A percentile compares a stretch with the other conserved stretches of the same genome.
Evolutionary conservation across 2,797 vertebrate species (phyloP).

Genomic region (Oreochromis grahami): DNA sequence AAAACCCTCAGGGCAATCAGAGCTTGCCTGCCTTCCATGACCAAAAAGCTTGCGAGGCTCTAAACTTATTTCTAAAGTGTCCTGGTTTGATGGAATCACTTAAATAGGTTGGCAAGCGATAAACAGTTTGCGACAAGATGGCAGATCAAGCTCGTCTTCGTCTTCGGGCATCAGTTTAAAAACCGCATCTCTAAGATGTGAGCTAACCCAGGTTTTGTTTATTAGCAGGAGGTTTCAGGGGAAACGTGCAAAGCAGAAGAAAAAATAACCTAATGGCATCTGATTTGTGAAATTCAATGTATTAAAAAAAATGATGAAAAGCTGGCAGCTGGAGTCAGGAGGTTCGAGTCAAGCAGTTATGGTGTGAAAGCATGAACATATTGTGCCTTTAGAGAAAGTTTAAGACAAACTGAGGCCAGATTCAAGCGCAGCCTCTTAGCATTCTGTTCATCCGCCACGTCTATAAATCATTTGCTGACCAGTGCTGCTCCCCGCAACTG

Average conservation of each 20-base stretch:
- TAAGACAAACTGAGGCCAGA: slow-evolving; percentile 17
- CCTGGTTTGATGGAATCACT: slow-evolving; percentile 66
- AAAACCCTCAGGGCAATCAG: slow-evolving; percentile 63
- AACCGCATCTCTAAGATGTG: slow-evolving; percentile 55
- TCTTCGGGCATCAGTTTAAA: slow-evolving; percentile 59
- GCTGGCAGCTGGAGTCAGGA: slow-evolving; percentile 19
- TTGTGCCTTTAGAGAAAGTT: slow-evolving; percentile 42
- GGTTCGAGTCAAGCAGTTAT: slow-evolving; percentile 16
- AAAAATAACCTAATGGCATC: slow-evolving; percentile 38
- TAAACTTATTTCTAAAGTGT: slow-evolving; percentile 64
- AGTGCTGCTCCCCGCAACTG: slow-evolving; percentile 41
- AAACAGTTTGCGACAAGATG: slow-evolving; percentile 59
- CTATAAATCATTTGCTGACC: slow-evolving; percentile 79
- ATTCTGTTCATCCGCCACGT: slow-evolving; percentile 52
- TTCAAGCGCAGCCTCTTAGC: slow-evolving; percentile 51
- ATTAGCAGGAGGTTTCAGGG: slow-evolving; percentile 56
- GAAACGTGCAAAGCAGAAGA: slow-evolving; percentile 42
- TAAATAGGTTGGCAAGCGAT: slow-evolving; percentile 67
- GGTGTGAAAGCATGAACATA: slow-evolving; percentile 44
- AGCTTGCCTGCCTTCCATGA: slow-evolving; percentile 51
- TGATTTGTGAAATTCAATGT: slow-evolving; percentile 38
- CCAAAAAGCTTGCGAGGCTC: slow-evolving; percentile 50
- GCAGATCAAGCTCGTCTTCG: slow-evolving; percentile 58
- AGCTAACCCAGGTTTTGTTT: slow-evolving; percentile 59
- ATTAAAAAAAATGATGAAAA: slow-evolving; percentile 14